Evolutionary conservation across 2,888 invertebrate genomes (phyloP), one percentile per base, ranked within the genome.

Genomic region (Dicranocentrus wangi): DNA sequence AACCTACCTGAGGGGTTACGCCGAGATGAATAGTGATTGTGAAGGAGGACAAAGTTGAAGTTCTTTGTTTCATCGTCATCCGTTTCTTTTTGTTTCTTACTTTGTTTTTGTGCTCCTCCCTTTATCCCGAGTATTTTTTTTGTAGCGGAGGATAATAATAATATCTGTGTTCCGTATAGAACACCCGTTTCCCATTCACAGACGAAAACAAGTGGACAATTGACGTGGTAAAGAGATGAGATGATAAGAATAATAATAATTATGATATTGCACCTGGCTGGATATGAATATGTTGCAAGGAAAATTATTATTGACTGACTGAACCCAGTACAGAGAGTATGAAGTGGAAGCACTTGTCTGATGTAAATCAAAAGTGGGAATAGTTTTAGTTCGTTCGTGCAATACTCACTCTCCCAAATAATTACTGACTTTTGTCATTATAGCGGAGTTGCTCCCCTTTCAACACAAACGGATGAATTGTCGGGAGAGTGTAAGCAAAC

Each of bases 1-100:
- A 60, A 79, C 66, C 43, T 79, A 79, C 79, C 79, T 79, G 71
- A 39, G 65, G 78, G 79, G 79, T 60, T 79, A 79, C 32, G 65
- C 32, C 32, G 65, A 63, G 63, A 72, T 58, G 65, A 71, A 55
- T 25, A n/a, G 47, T n/a, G 47, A 47, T 55, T 21, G 7, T 23
- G 55, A 55, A 55, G 17, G 8, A 55, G 55, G 55, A 25, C 55
- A 55, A 55, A 55, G 25, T 55, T 5, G 25, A 17, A 55, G 55
- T 25, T 55, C 53, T 73, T 63, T 73, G 63, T 73, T 73, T 73
- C 73, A 68, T 53, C 69, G 47, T 71, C 53, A 32, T 39, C 63
- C 32, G n/a, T n/a, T 51, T 42, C 72, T 28, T 53, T 53, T 65
- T 73, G 51, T 53, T 73, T 65, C 53, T 28, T 17, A 15, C 19